phyloP scores from a whole-genome alignment of 1,140 invertebrate genomes.

The Cherax quadricarinatus region DNA sequence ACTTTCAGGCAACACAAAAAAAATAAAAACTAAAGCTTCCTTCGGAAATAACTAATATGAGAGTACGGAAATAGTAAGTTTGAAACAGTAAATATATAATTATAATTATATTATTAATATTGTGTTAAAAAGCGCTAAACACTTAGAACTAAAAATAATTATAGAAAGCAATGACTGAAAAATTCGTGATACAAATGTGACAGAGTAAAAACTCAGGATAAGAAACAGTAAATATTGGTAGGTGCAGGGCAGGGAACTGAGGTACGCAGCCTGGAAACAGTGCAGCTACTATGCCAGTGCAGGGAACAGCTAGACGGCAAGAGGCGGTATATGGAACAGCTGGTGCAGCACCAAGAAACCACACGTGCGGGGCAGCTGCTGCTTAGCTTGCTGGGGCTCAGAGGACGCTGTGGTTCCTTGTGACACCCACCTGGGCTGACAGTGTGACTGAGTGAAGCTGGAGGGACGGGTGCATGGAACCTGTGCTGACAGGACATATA shows the following conservation, averaged over 20 bases:
- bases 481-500: not conserved
- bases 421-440: not conserved
- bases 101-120: no score
- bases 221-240: not conserved
- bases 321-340: not conserved
- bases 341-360: not conserved
- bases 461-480: not conserved
- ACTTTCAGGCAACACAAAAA: no score
- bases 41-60: no score
- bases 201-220: no score
- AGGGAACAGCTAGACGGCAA: not conserved
- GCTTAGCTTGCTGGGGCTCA: constrained; percentile 26
- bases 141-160: no score
- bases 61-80: no score
- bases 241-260: not conserved
- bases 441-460: not conserved
- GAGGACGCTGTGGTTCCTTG: constrained; percentile 27
- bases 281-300: not conserved
- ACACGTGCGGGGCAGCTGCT: constrained; percentile 30
- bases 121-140: no score
- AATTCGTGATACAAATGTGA: no score
- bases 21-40: no score
- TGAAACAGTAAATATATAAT: no score
- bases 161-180: no score
- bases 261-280: not conserved